These are phyloP conservation scores for Philereme vetulata DNA, from an alignment of 2,888 invertebrate genomes.

Conservation along the genomic window DNA sequence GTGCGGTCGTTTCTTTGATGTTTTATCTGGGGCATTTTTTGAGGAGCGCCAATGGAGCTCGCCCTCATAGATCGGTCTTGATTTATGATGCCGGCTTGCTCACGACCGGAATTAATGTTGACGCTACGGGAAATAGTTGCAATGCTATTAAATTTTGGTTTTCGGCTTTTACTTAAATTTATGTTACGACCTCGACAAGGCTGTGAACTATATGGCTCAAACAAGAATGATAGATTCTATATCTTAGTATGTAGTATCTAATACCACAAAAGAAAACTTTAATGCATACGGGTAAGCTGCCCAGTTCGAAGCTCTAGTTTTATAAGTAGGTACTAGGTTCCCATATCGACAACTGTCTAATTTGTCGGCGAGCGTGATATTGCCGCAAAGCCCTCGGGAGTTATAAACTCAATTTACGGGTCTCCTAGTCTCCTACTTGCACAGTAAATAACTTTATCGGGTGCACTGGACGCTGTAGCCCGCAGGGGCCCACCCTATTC, in stretches of 20 bases:
- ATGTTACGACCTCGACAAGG: no score
- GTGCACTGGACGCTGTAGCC: constrained; percentile 49
- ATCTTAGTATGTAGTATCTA: no score
- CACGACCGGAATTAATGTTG: constrained; percentile 56
- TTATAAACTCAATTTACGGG: constrained; percentile 72
- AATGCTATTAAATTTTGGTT: constrained; percentile 21
- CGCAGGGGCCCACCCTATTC: constrained; percentile 31
- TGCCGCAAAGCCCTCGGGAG: constrained; percentile 58
- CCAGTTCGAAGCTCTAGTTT: constrained; percentile 11
- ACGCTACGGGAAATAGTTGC: constrained; percentile 35
- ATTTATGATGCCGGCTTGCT: constrained; percentile 51
- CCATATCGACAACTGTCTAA: constrained; percentile 38
- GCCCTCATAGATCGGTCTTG: constrained; percentile 43
- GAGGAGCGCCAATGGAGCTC: constrained; percentile 46
- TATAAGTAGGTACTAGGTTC: constrained; percentile 9
- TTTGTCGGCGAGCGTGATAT: constrained; percentile 51
- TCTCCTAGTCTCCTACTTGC: constrained; percentile 51
- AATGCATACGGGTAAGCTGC: background rate
- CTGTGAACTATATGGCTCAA: no score
- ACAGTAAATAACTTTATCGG: constrained; percentile 72
- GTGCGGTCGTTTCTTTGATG: background rate
- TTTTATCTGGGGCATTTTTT: constrained; percentile 38
- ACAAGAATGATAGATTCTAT: no score
- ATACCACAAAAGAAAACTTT: no score
- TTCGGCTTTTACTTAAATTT: background rate